These are phyloP conservation scores for Mola mola DNA, from an alignment of 2,113 vertebrate genomes.

Conservation along the genomic window DNA sequence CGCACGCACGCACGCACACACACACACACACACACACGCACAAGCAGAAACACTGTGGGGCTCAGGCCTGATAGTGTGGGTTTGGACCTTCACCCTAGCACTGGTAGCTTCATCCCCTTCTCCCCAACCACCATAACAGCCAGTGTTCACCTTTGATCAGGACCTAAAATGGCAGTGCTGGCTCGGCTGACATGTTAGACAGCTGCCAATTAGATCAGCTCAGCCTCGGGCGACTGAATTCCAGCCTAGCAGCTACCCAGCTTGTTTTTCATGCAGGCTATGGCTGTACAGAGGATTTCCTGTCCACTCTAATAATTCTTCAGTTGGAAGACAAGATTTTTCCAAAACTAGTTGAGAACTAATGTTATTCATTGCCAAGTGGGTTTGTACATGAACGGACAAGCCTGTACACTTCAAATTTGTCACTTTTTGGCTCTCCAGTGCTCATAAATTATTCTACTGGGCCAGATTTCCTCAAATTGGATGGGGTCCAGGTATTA, in stretches of 20 bases:
- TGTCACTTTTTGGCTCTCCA: constrained; percentile 15
- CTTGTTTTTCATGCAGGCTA: constrained; percentile 23
- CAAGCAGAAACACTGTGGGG: not conserved
- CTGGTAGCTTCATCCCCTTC: constrained; percentile 1
- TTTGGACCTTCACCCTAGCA: constrained; percentile 24
- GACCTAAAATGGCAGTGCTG: constrained; percentile 49
- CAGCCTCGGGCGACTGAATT: constrained; percentile 58
- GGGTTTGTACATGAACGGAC: not conserved
- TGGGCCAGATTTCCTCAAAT: constrained; percentile 1
- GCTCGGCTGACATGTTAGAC: constrained; percentile 63
- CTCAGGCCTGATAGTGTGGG: constrained; percentile 28
- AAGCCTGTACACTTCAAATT: constrained; percentile 8
- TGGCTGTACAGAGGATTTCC: constrained; percentile 12
- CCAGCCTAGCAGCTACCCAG: constrained; percentile 29
- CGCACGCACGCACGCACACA: constrained; percentile 10
- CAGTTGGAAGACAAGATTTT: constrained; percentile 1
- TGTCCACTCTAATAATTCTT: constrained; percentile 27
- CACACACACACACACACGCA: not conserved
- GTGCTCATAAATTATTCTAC: constrained; percentile 26
- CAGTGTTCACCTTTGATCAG: constrained; percentile 62
- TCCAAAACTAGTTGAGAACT: constrained; percentile 9
- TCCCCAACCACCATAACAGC: constrained; percentile 31
- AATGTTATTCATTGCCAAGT: constrained; percentile 27
- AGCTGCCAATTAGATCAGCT: constrained; percentile 69
- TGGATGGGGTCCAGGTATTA: constrained; percentile 1